phyloP scores from a whole-genome alignment of 2,797 vertebrate species.

The Sternotherus odoratus region DNA sequence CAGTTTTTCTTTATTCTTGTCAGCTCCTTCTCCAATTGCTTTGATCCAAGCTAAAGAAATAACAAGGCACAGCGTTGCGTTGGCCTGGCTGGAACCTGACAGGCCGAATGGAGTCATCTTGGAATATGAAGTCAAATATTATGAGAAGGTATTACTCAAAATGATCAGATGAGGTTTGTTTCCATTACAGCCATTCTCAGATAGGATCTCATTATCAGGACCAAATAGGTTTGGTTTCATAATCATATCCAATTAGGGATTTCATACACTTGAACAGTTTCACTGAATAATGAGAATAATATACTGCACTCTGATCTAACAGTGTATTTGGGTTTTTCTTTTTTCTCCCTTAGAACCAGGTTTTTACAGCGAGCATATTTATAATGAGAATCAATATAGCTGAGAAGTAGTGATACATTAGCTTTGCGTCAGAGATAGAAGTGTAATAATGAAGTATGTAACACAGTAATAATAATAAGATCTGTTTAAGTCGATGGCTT shows the following conservation, averaged over 20 bases:
- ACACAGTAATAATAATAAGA: conserved; percentile 67
- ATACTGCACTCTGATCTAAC: neutral
- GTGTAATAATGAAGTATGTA: conserved; percentile 72
- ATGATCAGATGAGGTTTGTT: neutral
- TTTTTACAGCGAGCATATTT: conserved; percentile 47
- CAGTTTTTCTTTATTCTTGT: neutral
- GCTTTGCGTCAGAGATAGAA: conserved; percentile 65
- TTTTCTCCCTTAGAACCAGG: conserved; percentile 48
- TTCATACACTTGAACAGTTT: conserved; percentile 59
- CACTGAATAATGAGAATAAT: conserved; percentile 52
- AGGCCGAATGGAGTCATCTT: conserved; percentile 96
- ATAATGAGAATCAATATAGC: conserved; percentile 72
- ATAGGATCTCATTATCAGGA: conserved; percentile 17
- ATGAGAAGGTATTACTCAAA: conserved; percentile 90
- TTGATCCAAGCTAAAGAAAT: conserved; percentile 96
- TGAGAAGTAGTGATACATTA: conserved; percentile 69
- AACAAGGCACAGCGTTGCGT: conserved; percentile 94
- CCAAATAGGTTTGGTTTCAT: conserved; percentile 55
- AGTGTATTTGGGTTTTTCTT: conserved; percentile 1
- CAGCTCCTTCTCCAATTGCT: conserved; percentile 94
- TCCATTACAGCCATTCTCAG: neutral
- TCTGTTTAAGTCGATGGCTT: conserved; percentile 77
- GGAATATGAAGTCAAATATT: conserved; percentile 99
- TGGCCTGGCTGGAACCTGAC: conserved; percentile 95
- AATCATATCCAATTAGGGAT: conserved; percentile 68